Conservation (phyloP, 2,888 invertebrate genomes). For the Hypsopygia costalis region DNA sequence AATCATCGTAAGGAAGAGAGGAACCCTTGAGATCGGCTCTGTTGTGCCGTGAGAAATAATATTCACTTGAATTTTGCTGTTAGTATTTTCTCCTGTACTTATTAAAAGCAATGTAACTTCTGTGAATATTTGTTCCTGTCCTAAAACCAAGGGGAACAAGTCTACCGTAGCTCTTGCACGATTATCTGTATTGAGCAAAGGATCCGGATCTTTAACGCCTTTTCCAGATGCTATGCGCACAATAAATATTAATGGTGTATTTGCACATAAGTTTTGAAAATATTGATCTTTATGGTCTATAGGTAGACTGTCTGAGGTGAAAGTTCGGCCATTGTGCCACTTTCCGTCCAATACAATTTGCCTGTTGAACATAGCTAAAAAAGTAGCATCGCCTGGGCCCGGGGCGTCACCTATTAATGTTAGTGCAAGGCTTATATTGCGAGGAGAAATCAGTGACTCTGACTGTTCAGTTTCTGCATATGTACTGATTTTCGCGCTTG, state of each 20-base stretch:
- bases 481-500: constrained; percentile 25
- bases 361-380: constrained; percentile 46
- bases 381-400: constrained; percentile 38
- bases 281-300: constrained; percentile 43
- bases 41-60: constrained; percentile 30
- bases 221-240: constrained; percentile 44
- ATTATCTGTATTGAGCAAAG: constrained; percentile 50
- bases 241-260: constrained; percentile 54
- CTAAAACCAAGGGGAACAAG: constrained; percentile 56
- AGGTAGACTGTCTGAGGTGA: constrained; percentile 30
- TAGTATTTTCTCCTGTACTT: constrained; percentile 36
- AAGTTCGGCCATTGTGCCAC: constrained; percentile 36
- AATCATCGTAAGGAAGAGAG: constrained; percentile 54
- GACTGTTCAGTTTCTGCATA: constrained; percentile 32
- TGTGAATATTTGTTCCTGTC: constrained; percentile 44
- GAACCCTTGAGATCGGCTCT: constrained; percentile 28
- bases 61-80: constrained; percentile 38
- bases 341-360: constrained; percentile 38
- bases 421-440: constrained; percentile 33
- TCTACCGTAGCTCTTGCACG: constrained; percentile 59
- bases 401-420: constrained; percentile 36
- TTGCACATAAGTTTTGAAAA: constrained; percentile 36
- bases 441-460: constrained; percentile 19
- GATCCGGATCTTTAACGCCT: constrained; percentile 49
- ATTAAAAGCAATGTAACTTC: constrained; percentile 38